Evolutionary conservation across 2,113 vertebrate genomes (phyloP).

Genomic region (Bujurquina vittata): DNA sequence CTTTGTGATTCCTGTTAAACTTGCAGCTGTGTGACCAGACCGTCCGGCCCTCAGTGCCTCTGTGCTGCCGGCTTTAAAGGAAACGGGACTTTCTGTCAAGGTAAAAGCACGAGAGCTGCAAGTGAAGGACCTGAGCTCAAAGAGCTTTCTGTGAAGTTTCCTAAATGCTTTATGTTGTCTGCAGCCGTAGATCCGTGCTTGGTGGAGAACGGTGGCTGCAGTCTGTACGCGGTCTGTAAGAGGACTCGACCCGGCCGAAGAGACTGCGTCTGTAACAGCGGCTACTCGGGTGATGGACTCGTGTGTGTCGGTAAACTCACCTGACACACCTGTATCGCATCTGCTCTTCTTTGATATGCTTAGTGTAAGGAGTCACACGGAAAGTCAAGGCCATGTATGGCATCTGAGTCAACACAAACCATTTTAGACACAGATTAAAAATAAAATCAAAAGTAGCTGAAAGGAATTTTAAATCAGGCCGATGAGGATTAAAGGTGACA

Average conservation of each 20-base stretch:
- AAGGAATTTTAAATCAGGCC: background rate
- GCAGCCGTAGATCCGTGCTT: constrained; percentile 85
- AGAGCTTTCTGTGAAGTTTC: background rate
- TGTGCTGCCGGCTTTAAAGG: constrained; percentile 91
- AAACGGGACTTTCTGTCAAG: constrained; percentile 88
- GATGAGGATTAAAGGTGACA: background rate
- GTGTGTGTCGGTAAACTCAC: constrained; percentile 85
- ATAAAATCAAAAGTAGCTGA: background rate
- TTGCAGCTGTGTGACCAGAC: constrained; percentile 80
- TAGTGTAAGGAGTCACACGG: background rate
- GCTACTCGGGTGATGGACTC: constrained; percentile 87
- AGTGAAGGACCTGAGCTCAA: background rate
- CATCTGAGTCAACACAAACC: background rate
- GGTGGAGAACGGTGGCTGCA: constrained; percentile 86
- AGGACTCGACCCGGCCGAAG: constrained; percentile 85
- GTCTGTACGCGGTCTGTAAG: constrained; percentile 84
- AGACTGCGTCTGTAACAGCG: constrained; percentile 81
- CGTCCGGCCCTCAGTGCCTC: constrained; percentile 76
- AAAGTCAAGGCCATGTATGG: background rate
- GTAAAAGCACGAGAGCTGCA: constrained; percentile 62
- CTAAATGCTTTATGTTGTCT: background rate
- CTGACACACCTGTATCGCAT: background rate
- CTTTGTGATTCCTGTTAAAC: background rate
- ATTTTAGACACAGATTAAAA: background rate
- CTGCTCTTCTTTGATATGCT: background rate